phyloP scores from a whole-genome alignment of 2,888 invertebrate genomes.

The Epinotia ramella region DNA sequence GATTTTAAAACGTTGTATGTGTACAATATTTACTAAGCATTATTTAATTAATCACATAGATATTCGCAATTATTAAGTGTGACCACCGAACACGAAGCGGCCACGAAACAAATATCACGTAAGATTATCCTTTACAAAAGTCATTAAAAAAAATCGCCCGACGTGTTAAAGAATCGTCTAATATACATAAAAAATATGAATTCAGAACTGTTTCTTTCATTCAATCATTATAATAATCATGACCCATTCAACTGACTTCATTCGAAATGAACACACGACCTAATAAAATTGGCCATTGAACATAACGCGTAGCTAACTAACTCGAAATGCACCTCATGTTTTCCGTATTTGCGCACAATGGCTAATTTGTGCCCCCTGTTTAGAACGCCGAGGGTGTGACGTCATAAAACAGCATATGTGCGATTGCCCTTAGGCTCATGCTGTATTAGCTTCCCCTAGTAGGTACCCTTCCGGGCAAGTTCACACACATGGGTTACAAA shows the following conservation, averaged over 20 bases:
- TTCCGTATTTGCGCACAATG: slow-evolving; percentile 58
- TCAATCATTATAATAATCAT: not conserved
- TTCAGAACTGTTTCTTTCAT: no score
- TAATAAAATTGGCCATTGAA: slow-evolving; percentile 29
- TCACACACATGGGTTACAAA: not conserved
- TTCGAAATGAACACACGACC: not conserved
- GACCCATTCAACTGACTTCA: not conserved
- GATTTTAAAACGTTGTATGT: no score
- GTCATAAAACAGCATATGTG: slow-evolving; percentile 67
- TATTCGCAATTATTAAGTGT: no score
- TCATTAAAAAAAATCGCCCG: no score
- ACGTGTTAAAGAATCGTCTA: no score
- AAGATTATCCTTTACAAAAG: no score
- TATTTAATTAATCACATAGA: no score
- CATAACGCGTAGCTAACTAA: slow-evolving; percentile 26
- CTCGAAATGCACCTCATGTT: slow-evolving; percentile 46
- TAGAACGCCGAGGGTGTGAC: slow-evolving; percentile 58
- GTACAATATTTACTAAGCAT: no score
- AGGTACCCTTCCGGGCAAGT: not conserved
- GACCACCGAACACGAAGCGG: no score
- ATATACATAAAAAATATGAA: no score
- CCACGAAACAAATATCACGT: no score
- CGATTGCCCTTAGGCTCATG: slow-evolving; percentile 37
- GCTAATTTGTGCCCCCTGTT: slow-evolving; percentile 57
- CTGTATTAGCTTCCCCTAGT: not conserved